Evolutionary conservation across 2,113 vertebrate species (phyloP).

Genomic region (Rhinoderma darwinii): DNA sequence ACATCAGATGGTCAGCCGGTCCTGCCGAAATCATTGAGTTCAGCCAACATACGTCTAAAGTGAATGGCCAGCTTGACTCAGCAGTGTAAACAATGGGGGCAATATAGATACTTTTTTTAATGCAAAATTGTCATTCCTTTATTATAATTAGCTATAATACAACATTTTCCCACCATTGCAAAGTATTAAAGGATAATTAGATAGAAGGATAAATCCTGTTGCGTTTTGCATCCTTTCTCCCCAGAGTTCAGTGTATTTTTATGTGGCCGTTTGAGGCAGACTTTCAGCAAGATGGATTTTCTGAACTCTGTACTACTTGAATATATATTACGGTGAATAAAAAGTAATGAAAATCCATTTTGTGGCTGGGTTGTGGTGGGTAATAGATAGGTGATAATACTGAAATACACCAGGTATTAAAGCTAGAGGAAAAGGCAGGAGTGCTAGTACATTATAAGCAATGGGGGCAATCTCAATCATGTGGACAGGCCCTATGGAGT

Average conservation of each 20-base stretch:
- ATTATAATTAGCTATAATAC: not conserved
- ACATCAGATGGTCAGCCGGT: no score
- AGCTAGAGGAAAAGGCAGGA: conserved; percentile 56
- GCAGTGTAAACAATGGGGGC: no score
- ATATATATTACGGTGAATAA: conserved; percentile 31
- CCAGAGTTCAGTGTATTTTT: not conserved
- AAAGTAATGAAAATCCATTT: conserved; percentile 36
- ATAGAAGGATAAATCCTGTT: not conserved
- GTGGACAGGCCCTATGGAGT: not conserved
- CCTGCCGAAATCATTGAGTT: no score
- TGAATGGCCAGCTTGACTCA: no score
- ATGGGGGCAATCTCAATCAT: conserved; percentile 57
- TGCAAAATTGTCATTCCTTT: not conserved
- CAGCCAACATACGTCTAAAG: no score
- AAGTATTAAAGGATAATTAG: not conserved
- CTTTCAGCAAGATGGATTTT: conserved; percentile 21
- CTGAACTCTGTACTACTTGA: conserved; percentile 3
- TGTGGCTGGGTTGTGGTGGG: not conserved
- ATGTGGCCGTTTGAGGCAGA: not conserved
- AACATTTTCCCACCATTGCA: not conserved
- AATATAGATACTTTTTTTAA: no score
- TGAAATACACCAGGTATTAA: conserved; percentile 44
- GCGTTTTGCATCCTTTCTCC: not conserved
- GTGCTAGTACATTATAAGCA: conserved; percentile 39
- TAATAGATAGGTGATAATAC: conserved; percentile 38